Evolutionary conservation across 2,797 vertebrate species (phyloP).

Genomic region (Tokudaia tokunoshimensis): DNA sequence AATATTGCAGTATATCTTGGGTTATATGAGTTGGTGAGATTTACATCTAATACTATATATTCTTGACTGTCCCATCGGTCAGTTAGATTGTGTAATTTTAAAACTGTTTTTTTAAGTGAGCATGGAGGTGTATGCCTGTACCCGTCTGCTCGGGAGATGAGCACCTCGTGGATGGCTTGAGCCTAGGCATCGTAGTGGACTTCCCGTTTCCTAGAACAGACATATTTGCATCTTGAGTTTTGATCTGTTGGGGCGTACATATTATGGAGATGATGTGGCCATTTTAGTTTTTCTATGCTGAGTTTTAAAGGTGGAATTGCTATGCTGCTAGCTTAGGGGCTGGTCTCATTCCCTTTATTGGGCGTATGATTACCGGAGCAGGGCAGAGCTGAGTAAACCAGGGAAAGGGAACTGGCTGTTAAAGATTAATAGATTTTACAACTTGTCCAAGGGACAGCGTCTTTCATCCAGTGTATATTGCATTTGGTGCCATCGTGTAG

Average conservation of each 20-base stretch:
- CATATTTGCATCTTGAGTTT: neutral
- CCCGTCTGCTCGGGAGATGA: neutral
- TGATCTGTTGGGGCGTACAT: neutral
- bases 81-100: neutral
- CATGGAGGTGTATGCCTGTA: neutral
- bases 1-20: neutral
- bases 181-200: neutral
- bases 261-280: neutral
- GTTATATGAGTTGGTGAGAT: neutral
- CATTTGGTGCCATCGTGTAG: neutral
- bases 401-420: neutral
- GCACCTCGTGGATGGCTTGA: neutral
- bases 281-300: neutral
- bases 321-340: constrained; percentile 3
- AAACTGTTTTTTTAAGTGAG: neutral
- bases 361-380: neutral
- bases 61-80: neutral
- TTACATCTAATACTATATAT: neutral
- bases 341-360: neutral
- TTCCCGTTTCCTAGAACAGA: neutral
- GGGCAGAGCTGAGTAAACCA: constrained; percentile 30
- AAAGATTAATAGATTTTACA: neutral
- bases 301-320: neutral
- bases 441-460: neutral
- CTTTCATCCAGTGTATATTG: constrained; percentile 17